Conservation (phyloP, 2,888 invertebrate species). For the Dusona sp. region DNA sequence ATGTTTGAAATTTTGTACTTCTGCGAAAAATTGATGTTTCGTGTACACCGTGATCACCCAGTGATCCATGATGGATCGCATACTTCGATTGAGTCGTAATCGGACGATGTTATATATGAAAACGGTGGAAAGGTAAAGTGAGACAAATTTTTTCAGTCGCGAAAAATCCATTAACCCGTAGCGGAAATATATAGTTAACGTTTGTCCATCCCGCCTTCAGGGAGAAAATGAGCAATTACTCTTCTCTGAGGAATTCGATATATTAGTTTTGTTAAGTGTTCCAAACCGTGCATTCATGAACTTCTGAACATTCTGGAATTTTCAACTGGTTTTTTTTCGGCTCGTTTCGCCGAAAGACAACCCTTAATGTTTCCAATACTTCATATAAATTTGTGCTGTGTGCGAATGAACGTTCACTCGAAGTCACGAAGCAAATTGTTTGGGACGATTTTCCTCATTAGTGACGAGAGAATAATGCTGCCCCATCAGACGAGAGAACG, state of each 20-base stretch:
- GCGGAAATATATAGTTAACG: slow-evolving; percentile 27
- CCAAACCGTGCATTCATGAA: slow-evolving; percentile 12
- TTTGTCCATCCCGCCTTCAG: slow-evolving; percentile 7
- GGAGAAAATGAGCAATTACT: slow-evolving; percentile 43
- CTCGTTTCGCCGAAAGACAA: slow-evolving; percentile 8
- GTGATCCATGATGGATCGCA: slow-evolving; percentile 12
- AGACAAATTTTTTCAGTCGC: slow-evolving; percentile 54
- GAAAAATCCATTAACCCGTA: slow-evolving; percentile 51
- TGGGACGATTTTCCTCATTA: slow-evolving; percentile 56
- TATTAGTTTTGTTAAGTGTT: slow-evolving; percentile 28
- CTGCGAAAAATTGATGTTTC: neutral
- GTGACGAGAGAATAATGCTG: slow-evolving; percentile 37
- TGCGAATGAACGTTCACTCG: neutral
- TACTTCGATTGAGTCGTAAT: slow-evolving; percentile 3
- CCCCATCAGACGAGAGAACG: no score
- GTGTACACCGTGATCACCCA: neutral
- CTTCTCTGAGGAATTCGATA: slow-evolving; percentile 23
- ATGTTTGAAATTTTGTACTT: neutral
- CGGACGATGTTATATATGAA: neutral
- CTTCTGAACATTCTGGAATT: slow-evolving; percentile 34
- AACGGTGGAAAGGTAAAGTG: slow-evolving; percentile 3
- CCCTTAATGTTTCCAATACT: slow-evolving; percentile 3
- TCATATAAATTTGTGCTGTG: neutral
- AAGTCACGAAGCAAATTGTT: slow-evolving; percentile 35
- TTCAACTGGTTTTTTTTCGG: slow-evolving; percentile 19